Evolutionary conservation across 2,797 vertebrate genomes (phyloP).

Genomic region (Cossypha polioptera): DNA sequence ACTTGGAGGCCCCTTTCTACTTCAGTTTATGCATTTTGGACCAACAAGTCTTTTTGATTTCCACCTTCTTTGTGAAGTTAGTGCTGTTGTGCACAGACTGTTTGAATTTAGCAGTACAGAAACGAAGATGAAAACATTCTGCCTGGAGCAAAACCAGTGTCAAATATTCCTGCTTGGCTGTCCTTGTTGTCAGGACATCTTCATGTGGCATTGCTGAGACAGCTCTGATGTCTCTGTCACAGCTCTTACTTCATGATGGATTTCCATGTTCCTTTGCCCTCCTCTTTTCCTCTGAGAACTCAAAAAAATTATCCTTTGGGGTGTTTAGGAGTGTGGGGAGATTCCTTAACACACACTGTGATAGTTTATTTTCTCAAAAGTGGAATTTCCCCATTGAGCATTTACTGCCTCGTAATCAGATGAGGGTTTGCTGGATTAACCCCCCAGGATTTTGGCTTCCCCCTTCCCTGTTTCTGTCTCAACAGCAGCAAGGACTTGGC

Average conservation of each 20-base stretch:
- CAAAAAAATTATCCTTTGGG: background rate
- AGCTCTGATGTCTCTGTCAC: background rate
- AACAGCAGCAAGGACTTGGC: background rate
- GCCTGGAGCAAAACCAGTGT: conserved; percentile 23
- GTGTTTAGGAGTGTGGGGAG: rapidly evolving
- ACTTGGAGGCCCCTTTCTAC: background rate
- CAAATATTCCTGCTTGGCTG: background rate
- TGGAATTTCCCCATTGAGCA: background rate
- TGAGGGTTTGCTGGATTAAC: background rate
- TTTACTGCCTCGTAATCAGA: background rate
- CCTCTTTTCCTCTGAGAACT: background rate
- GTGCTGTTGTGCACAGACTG: background rate
- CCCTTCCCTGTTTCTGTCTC: background rate
- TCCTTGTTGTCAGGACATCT: conserved; percentile 1
- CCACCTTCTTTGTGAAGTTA: conserved; percentile 34
- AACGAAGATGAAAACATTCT: conserved; percentile 30
- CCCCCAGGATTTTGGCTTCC: background rate
- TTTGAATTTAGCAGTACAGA: conserved; percentile 47
- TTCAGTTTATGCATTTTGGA: conserved; percentile 32
- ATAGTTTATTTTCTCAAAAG: background rate
- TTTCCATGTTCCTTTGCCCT: background rate
- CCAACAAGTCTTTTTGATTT: background rate
- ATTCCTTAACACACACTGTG: background rate
- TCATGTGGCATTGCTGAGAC: background rate
- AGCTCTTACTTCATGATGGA: background rate